Evolutionary conservation across 1,140 invertebrate species (phyloP).

Genomic region (Polypedilum vanderplanki): DNA sequence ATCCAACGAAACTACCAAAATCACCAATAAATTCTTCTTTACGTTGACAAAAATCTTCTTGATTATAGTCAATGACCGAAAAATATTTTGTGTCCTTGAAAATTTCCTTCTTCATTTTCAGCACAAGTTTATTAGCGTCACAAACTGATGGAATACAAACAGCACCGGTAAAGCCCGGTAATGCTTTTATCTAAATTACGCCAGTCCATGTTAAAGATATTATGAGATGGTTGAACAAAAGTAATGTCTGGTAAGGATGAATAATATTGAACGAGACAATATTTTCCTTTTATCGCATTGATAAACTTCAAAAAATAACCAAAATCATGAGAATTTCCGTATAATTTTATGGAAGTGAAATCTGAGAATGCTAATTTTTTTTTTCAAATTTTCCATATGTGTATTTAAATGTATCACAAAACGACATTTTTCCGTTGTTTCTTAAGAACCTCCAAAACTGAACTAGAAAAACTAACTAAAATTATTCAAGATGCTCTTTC

Average conservation of each 20-base stretch:
- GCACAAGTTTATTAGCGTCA: not conserved
- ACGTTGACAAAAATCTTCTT: not conserved
- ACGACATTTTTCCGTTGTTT: no score
- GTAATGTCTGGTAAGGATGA: not conserved
- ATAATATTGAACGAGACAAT: not conserved
- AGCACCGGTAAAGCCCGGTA: not conserved
- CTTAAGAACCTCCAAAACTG: no score
- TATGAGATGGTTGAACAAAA: no score
- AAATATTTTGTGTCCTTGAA: not conserved
- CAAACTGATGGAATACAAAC: not conserved
- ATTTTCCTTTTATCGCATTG: not conserved
- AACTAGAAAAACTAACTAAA: no score
- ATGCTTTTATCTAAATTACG: no score
- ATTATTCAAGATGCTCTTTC: no score
- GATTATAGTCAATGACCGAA: not conserved
- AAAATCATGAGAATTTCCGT: not conserved
- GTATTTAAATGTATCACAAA: no score
- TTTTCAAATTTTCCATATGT: no score
- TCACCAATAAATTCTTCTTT: not conserved
- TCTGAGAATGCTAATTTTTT: conserved; percentile 72
- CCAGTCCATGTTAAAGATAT: no score
- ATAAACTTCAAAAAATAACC: not conserved
- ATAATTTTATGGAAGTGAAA: not conserved
- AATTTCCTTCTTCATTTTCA: not conserved
- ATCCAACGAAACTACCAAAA: not conserved